Evolutionary conservation across 2,113 vertebrate species (phyloP).

Genomic region (Cygnus buccinator): DNA sequence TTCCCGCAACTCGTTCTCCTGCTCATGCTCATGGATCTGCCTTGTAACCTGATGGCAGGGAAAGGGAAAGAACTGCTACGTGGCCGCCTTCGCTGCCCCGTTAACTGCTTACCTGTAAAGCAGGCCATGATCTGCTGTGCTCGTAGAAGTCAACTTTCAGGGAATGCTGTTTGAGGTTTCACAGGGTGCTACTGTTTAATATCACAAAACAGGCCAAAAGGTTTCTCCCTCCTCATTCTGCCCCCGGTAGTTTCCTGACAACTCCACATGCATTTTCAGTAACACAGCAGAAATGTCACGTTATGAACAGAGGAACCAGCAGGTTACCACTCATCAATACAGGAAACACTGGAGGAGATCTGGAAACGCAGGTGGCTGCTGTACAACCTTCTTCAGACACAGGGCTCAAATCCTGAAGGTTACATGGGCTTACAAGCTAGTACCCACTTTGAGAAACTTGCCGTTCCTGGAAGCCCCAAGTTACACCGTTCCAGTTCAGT

Average conservation of each 20-base stretch:
- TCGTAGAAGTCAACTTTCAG: background rate
- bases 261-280: background rate
- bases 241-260: background rate
- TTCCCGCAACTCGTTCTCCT: constrained; percentile 99
- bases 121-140: background rate
- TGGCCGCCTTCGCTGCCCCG: background rate
- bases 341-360: background rate
- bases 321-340: background rate
- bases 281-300: fast-evolving
- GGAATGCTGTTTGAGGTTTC: background rate
- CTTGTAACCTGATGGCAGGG: constrained; percentile 88
- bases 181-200: background rate
- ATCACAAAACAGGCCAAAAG: background rate
- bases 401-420: background rate
- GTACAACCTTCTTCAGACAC: background rate
- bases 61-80: background rate
- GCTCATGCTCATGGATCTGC: constrained; percentile 99
- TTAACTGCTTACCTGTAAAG: background rate
- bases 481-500: background rate
- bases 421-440: background rate
- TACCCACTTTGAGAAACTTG: background rate
- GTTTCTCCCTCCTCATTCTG: background rate
- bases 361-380: background rate
- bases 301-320: background rate
- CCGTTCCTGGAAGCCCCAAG: background rate